phyloP scores from a whole-genome alignment of 2,888 invertebrate species.

The Vanessa cardui region DNA sequence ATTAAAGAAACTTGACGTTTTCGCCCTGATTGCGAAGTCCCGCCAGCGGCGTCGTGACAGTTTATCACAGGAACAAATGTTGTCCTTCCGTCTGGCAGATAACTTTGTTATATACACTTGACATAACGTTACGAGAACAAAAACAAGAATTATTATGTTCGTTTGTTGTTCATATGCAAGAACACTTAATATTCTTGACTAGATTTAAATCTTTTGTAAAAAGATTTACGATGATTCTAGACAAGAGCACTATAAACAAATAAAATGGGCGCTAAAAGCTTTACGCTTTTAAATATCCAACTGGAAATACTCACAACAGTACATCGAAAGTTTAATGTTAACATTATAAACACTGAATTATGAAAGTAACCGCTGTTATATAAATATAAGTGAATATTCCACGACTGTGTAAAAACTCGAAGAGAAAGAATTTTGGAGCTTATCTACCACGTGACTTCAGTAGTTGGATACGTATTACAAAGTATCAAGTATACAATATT shows the following conservation, averaged over 20 bases:
- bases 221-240: background rate
- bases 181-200: background rate
- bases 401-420: too few species aligned
- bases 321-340: too few species aligned
- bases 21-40: conserved; percentile 15
- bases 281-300: conserved; percentile 5
- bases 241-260: background rate
- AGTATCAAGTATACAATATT: background rate
- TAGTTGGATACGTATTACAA: background rate
- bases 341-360: too few species aligned
- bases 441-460: background rate
- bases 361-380: too few species aligned
- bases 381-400: too few species aligned
- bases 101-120: conserved; percentile 35
- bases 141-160: conserved; percentile 16
- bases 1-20: conserved; percentile 33
- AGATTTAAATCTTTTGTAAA: background rate
- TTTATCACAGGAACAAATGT: conserved; percentile 40
- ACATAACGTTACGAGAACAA: conserved; percentile 25
- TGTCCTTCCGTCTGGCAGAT: conserved; percentile 37
- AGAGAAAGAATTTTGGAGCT: too few species aligned
- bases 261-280: conserved; percentile 1
- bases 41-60: conserved; percentile 35
- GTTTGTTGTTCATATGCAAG: conserved; percentile 9
- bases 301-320: conserved; percentile 6